Evolutionary conservation across 2,888 invertebrate species (phyloP), one percentile per base, ranked within the genome.

Genomic region (Andrena trimmerana): DNA sequence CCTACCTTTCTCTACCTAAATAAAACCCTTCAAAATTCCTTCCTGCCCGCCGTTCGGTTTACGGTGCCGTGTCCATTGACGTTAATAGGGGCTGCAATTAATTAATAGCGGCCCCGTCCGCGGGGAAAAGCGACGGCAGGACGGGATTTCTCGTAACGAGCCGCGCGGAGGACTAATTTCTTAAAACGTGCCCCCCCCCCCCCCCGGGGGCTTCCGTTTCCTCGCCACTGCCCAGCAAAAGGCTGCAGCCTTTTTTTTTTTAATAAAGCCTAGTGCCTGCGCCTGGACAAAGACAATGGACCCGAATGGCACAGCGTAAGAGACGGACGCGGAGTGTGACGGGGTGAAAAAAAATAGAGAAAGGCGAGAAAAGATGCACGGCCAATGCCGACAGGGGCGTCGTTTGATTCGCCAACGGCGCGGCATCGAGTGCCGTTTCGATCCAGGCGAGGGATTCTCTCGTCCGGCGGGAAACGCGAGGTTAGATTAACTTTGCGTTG

Each of bases 191-290:
- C 62, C 60, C 29, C 8, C 31, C 71, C 65, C 20, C 71, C 68
- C 20, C 60, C n/a, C n/a, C n/a, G n/a, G 63, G 72, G 80, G 86
- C 86, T 89, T 92, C 91, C 91, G 91, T 92, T 93, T 93, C 92
- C 92, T 91, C 90, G 72, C 83, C 90, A 88, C 87, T 91, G 91
- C 83, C 68, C 88, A 89, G 82, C 86, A 91, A 91, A 90, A 85
- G 85, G 86, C 82, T 63, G 54, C 68, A 62, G 65, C 71, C 81
- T 87, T 91, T 92, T 93, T 92, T 93, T 90, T 92, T 93, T 92
- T 93, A 93, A 93, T 93, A 92, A 92, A 89, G 83, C 88, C 89
- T 93, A 93, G 91, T 93, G 92, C 92, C 85, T 86, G 70, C 24
- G 48, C 80, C 71, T 75, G 70, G 78, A 85, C 85, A 88, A 88